Conservation (phyloP, 2,113 vertebrate genomes). For the Chionomys nivalis region DNA sequence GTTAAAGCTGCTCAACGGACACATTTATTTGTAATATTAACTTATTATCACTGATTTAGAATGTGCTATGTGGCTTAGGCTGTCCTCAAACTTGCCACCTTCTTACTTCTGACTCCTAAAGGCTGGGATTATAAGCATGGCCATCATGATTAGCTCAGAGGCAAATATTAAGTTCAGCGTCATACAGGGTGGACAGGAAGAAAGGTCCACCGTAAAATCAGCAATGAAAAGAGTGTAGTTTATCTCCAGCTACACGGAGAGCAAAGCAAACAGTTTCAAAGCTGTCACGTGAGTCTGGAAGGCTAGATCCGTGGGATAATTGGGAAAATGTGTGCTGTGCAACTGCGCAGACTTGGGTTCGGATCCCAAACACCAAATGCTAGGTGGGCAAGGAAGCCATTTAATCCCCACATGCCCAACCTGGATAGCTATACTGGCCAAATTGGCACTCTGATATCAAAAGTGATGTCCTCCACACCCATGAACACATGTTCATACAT, state of each 20-base stretch:
- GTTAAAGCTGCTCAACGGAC: neutral
- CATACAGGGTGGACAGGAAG: neutral
- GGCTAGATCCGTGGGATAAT: neutral
- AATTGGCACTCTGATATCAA: neutral
- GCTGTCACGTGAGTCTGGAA: neutral
- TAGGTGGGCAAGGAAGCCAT: neutral
- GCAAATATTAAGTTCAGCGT: neutral
- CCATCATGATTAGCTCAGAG: neutral
- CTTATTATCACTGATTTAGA: neutral
- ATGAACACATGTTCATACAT: neutral
- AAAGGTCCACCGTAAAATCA: neutral
- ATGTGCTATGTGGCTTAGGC: neutral
- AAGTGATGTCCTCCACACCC: neutral
- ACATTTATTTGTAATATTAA: neutral
- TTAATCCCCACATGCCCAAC: neutral
- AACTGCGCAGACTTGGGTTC: neutral
- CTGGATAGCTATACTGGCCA: neutral
- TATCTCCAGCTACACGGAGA: neutral
- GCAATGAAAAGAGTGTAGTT: neutral
- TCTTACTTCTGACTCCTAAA: neutral
- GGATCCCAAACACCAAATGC: neutral
- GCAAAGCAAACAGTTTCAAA: neutral
- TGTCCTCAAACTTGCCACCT: no score
- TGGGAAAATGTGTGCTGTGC: neutral
- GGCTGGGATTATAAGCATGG: neutral